Base-by-base conservation (phyloP, 2,797 vertebrate genomes). In the Yasuhikotakia modesta region DNA sequence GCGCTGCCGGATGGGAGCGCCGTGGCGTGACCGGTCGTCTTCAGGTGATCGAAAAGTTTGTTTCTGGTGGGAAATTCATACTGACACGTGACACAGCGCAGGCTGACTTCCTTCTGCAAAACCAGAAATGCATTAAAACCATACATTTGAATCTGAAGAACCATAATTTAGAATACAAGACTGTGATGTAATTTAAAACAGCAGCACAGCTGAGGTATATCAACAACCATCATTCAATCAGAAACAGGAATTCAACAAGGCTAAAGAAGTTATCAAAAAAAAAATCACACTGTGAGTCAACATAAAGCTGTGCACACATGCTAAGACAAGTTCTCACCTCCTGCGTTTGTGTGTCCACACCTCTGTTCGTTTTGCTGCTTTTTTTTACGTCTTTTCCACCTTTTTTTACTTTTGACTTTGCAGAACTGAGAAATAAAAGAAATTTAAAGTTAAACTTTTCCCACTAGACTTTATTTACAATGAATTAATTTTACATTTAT, bases 41-140 rank as follows among this genome's bases (percentile, higher is more conserved):
- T 98, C 61, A 99, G 91, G 63, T 99, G 98, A 84, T 96, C 95
- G 64, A 99, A 99, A 74, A 99, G 87, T 88, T 98, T 99, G 90
- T 99, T 99, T 86, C 98, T 94, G 0, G 97, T 96, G 64, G 94
- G 61, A 87, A 99, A 99, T 64, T 93, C 92, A 50, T 86, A 87
- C 78, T 90, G 89, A 79, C 98, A 99, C 69, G 93, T 95, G 69
- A 94, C 91, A 66, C 98, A 98, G 82, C 82, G 67, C 76, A 96
- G 91, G 58, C 80, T 90, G n/a, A 73, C 67, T 79, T 96, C 94
- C 83, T 70, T 93, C 95, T 96, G 82, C 5, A 45, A n/a, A 11
- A 14, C 22, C 2, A 5, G 65, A 14, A 48, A 50, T n/a, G n/a
- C n/a, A n/a, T n/a, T n/a, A 8, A 53, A 21, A 63, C 1, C 16